Base-by-base conservation (phyloP, 1,140 invertebrate species). In the Oedothorax gibbosus region DNA sequence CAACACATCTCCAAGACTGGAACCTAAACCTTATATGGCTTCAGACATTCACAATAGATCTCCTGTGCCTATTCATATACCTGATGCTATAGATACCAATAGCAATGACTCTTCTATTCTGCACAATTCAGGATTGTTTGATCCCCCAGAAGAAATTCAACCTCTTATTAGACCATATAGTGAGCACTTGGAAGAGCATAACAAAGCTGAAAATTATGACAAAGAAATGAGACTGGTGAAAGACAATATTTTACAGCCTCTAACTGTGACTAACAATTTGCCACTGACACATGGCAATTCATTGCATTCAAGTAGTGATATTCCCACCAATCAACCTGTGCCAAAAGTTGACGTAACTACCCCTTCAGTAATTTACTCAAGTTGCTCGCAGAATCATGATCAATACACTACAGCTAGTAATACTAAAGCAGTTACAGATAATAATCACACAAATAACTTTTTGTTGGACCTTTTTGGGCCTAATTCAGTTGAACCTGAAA, bases 381-480 rank as follows among this genome's bases (percentile, higher is more conserved):
- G 65, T 56, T 73, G 75, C 71, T 53, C n/a, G 9, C 76, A 51
- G n/a, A 75, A 56, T 35, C 10, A 18, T 56, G 72, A 75, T 12
- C 62, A 14, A 11, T 57, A 51, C 57, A 15, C 57, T 7, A 60
- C 8, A 6, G 69, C 75, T 49, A 75, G n/a, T 18, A 64, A 49
- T 53, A 54, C 50, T 65, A 54, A 62, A 35, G 10, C 57, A 12
- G 80, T 73, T 60, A 64, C 54, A 64, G 76, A 84, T 76, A 60
- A 75, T 20, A 57, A 11, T 50, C 66, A 57, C 18, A 50, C 81
- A 12, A 72, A 84, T 15, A 73, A 49, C 57, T 84, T 84, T 68
- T 14, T 84, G n/a, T 35, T 76, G 5, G 81, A 84, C 35, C 57
- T 84, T 2, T 84, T 84, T 76, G 69, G 56, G 11, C 62, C 81